A percentile compares a stretch with the other conserved stretches of the same genome.
Evolutionary conservation across 2,888 invertebrate genomes (phyloP).

Genomic region (Actias luna): DNA sequence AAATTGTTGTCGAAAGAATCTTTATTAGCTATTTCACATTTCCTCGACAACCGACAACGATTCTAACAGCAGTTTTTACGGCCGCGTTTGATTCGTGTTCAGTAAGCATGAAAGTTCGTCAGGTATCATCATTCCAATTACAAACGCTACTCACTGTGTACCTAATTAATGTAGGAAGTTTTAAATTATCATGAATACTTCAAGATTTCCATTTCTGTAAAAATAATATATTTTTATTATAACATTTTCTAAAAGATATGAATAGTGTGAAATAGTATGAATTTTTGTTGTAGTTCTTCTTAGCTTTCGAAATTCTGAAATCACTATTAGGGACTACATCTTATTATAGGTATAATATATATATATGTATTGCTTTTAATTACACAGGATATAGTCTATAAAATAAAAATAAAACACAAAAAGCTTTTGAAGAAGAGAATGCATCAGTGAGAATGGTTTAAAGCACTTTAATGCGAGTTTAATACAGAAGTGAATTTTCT

Average conservation of each 20-base stretch:
- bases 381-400: too few species aligned
- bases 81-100: slow-evolving; percentile 34
- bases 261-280: background rate
- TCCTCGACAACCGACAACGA: slow-evolving; percentile 35
- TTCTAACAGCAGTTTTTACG: slow-evolving; percentile 35
- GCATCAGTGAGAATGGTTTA: too few species aligned
- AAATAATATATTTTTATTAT: slow-evolving; percentile 45
- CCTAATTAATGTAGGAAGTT: slow-evolving; percentile 40
- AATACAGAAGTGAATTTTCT: too few species aligned
- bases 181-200: slow-evolving; percentile 37
- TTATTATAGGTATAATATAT: too few species aligned
- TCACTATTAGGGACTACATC: too few species aligned
- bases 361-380: too few species aligned
- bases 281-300: too few species aligned
- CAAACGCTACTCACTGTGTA: slow-evolving; percentile 27
- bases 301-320: too few species aligned
- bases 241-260: slow-evolving; percentile 46
- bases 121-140: slow-evolving; percentile 31
- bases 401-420: too few species aligned
- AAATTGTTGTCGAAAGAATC: slow-evolving; percentile 37
- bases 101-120: slow-evolving; percentile 34
- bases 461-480: too few species aligned
- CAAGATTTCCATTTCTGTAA: slow-evolving; percentile 30
- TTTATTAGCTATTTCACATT: slow-evolving; percentile 32
- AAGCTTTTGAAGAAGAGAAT: too few species aligned